phyloP scores from a whole-genome alignment of 2,888 invertebrate species.

The Ferdinandea cuprea region DNA sequence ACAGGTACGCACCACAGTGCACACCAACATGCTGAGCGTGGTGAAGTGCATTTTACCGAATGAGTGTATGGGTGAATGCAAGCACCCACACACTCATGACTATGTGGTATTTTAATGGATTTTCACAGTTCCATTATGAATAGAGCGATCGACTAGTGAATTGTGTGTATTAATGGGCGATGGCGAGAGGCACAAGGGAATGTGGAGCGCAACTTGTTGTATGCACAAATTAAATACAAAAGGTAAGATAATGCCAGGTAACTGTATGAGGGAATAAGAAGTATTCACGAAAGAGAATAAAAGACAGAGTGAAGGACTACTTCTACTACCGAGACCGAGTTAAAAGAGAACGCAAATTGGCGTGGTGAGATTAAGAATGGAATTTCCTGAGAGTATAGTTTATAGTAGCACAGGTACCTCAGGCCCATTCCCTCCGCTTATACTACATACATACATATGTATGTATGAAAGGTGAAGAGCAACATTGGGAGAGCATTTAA shows the following conservation, averaged over 20 bases:
- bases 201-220: slow-evolving; percentile 66
- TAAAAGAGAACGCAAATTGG: slow-evolving; percentile 14
- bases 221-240: slow-evolving; percentile 74
- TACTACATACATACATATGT: not conserved
- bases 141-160: slow-evolving; percentile 45
- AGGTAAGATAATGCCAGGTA: slow-evolving; percentile 73
- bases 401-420: slow-evolving; percentile 41
- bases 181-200: not conserved
- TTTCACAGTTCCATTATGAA: slow-evolving; percentile 74
- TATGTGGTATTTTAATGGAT: slow-evolving; percentile 76
- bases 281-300: slow-evolving; percentile 44
- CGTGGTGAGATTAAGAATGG: slow-evolving; percentile 69
- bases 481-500: slow-evolving; percentile 26
- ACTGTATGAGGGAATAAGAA: slow-evolving; percentile 63
- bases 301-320: slow-evolving; percentile 8
- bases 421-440: not conserved
- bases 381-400: slow-evolving; percentile 56
- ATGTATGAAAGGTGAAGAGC: slow-evolving; percentile 20
- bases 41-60: slow-evolving; percentile 76
- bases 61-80: slow-evolving; percentile 32
- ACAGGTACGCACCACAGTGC: slow-evolving; percentile 61
- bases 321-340: slow-evolving; percentile 12
- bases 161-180: slow-evolving; percentile 2
- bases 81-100: slow-evolving; percentile 75
- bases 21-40: slow-evolving; percentile 76